Evolutionary conservation across 2,888 invertebrate species (phyloP).

Genomic region (Trichopria drosophilae): DNA sequence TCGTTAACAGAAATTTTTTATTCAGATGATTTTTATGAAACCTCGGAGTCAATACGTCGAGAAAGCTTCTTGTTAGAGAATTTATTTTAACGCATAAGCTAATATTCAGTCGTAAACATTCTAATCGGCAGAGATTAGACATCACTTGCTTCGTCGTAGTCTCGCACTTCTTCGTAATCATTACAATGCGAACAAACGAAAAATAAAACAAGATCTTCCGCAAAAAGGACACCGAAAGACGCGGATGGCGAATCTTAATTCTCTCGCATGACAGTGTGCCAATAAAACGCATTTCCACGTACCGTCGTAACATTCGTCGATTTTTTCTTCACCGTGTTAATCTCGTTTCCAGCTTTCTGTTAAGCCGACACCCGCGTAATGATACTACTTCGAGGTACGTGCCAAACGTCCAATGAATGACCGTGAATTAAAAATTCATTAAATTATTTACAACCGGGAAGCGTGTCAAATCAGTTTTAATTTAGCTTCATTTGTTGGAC

Average conservation of each 20-base stretch:
- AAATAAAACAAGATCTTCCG: constrained; percentile 47
- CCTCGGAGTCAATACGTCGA: too few species aligned
- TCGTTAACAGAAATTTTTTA: too few species aligned
- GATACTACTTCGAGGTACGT: too few species aligned
- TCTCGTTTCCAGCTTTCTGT: constrained; percentile 27
- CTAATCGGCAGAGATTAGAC: constrained; percentile 32
- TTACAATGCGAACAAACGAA: constrained; percentile 10
- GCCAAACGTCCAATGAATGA: constrained; percentile 6
- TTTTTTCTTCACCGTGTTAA: constrained; percentile 15
- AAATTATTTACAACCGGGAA: too few species aligned
- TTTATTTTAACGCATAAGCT: too few species aligned
- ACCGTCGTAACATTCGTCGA: constrained; percentile 21
- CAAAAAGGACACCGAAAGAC: constrained; percentile 26
- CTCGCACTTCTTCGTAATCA: constrained; percentile 21
- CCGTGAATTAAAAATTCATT: too few species aligned
- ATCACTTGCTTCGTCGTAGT: constrained; percentile 36
- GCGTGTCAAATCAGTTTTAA: too few species aligned
- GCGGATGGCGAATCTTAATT: constrained; percentile 20
- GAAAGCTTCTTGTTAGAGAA: too few species aligned
- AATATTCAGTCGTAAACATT: too few species aligned
- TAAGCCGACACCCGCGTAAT: constrained; percentile 17
- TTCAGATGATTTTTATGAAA: too few species aligned
- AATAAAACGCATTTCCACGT: constrained; percentile 39
- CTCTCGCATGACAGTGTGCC: constrained; percentile 54
- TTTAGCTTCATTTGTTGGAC: too few species aligned